phyloP scores from a whole-genome alignment of 2,797 vertebrate species.

The Ctenopoma multispine region DNA sequence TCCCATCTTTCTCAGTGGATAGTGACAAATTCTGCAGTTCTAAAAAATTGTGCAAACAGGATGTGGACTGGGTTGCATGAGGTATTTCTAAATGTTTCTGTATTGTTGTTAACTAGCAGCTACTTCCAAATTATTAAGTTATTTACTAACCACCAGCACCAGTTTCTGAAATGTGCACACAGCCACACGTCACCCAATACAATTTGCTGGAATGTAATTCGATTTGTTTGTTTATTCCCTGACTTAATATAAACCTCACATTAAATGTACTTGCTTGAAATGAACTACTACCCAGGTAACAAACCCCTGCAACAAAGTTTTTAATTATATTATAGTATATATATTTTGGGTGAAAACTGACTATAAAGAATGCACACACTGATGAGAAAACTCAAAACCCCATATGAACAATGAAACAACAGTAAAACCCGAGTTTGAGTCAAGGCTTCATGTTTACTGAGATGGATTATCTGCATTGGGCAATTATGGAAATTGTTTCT shows the following conservation, averaged over 20 bases:
- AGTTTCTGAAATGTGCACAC: neutral
- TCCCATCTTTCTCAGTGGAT: no score
- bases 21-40: neutral
- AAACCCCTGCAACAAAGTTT: neutral
- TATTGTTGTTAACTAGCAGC: no score
- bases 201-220: constrained; percentile 5
- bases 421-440: neutral
- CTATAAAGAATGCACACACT: neutral
- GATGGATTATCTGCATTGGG: constrained; percentile 2
- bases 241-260: constrained; percentile 16
- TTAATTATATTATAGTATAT: no score
- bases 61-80: no score
- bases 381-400: neutral
- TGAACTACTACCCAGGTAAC: neutral
- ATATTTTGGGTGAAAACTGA: no score
- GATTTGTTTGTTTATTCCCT: constrained; percentile 9
- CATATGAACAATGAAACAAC: neutral
- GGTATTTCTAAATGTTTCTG: neutral
- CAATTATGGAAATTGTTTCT: constrained; percentile 18
- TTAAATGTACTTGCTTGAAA: constrained; percentile 28
- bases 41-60: no score
- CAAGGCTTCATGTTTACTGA: constrained; percentile 9
- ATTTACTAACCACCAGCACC: no score
- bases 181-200: neutral
- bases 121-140: no score